phyloP scores from a whole-genome alignment of 2,888 invertebrate genomes.

The Eledona agricola region DNA sequence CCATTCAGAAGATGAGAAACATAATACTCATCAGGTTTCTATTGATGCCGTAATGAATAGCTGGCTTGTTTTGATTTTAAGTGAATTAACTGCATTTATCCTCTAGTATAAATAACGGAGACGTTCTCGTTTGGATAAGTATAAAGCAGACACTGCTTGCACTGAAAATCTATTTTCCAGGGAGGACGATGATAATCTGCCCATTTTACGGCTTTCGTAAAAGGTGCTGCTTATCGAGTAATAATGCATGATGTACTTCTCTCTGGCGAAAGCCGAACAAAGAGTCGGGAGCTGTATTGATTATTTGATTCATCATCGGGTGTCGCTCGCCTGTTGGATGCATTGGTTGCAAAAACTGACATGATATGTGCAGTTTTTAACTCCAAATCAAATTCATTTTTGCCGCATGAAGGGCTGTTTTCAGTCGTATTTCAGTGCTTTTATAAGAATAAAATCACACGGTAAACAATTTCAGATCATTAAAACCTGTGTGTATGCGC shows the following conservation, averaged over 20 bases:
- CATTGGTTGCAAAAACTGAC: slow-evolving; percentile 23
- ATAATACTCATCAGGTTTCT: slow-evolving; percentile 24
- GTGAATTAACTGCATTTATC: slow-evolving; percentile 28
- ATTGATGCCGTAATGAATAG: slow-evolving; percentile 23
- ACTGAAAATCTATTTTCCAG: slow-evolving; percentile 25
- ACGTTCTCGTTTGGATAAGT: slow-evolving; percentile 12
- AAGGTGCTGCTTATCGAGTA: too few relatives aligned
- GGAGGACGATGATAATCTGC: too few relatives aligned
- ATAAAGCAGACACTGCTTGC: slow-evolving; percentile 12
- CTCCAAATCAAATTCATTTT: too few relatives aligned
- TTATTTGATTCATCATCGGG: slow-evolving; percentile 39
- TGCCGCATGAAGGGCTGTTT: too few relatives aligned
- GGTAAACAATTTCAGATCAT: too few relatives aligned
- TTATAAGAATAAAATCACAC: too few relatives aligned
- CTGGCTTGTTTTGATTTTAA: slow-evolving; percentile 24
- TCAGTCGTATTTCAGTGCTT: too few relatives aligned
- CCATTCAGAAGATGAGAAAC: slow-evolving; percentile 5
- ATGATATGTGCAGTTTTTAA: too few relatives aligned
- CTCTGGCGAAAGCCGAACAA: slow-evolving; percentile 36
- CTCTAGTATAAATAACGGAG: slow-evolving; percentile 25
- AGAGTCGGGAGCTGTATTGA: slow-evolving; percentile 41
- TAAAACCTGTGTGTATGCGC: too few relatives aligned
- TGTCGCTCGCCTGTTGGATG: slow-evolving; percentile 30
- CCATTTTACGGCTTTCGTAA: too few relatives aligned
- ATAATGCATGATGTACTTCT: slow-evolving; percentile 26